These are phyloP conservation scores for Neodiprion fabricii DNA, from an alignment of 1,140 invertebrate genomes.

Conservation along the genomic window DNA sequence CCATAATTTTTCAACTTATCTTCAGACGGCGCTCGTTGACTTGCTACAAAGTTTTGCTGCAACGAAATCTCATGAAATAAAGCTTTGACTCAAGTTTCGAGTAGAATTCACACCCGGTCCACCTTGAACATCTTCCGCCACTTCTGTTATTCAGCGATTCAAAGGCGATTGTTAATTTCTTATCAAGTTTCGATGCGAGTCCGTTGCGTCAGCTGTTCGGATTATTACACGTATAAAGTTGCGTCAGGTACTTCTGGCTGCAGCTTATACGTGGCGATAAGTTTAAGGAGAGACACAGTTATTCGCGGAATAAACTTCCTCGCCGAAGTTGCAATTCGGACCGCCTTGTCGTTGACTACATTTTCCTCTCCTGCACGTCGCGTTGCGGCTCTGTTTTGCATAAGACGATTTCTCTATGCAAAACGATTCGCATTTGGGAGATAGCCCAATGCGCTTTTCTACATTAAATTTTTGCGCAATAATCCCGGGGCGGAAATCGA, in stretches of 20 bases:
- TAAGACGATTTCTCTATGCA: not conserved
- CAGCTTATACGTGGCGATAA: too few species aligned
- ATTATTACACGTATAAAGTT: not conserved
- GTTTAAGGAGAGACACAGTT: too few species aligned
- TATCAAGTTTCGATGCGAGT: too few species aligned
- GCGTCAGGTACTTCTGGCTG: not conserved
- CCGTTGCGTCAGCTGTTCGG: too few species aligned
- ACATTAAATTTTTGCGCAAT: not conserved
- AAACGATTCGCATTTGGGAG: not conserved
- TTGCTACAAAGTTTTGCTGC: not conserved
- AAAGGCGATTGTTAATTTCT: too few species aligned
- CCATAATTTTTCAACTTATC: not conserved
- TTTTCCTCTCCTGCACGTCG: not conserved
- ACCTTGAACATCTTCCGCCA: too few species aligned
- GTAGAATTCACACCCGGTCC: too few species aligned
- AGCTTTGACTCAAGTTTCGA: too few species aligned
- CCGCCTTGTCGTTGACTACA: not conserved
- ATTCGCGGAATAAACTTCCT: too few species aligned
- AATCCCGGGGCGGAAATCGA: too few species aligned
- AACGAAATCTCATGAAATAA: too few species aligned
- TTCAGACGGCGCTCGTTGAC: not conserved
- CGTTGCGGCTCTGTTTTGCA: not conserved
- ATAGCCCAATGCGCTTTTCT: not conserved
- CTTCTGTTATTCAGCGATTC: too few species aligned
- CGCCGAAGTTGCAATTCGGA: not conserved